Conservation (phyloP, 2,113 vertebrate species). For the Gnathonemus echidnorhynchus region DNA sequence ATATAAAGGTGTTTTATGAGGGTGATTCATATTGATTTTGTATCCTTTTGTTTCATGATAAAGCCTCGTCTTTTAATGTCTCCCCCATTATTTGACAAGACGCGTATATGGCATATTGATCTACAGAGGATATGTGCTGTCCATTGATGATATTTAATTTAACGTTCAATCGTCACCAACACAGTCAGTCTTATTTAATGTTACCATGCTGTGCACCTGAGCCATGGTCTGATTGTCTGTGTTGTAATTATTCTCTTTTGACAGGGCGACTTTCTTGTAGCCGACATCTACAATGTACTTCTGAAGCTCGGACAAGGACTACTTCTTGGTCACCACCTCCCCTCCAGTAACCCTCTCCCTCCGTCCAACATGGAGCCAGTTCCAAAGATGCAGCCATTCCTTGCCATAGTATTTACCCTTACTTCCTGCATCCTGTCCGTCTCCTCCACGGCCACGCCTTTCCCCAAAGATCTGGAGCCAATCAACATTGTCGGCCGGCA, state of each 20-base stretch:
- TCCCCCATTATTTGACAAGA: not conserved
- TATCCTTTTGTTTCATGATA: not conserved
- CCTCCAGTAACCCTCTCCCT: not conserved
- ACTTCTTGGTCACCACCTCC: not conserved
- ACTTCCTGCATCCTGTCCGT: constrained; percentile 31
- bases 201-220: not conserved
- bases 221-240: not conserved
- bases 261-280: not conserved
- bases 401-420: constrained; percentile 20
- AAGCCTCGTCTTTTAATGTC: not conserved
- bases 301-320: constrained; percentile 29
- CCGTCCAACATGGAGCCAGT: not conserved
- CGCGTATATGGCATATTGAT: not conserved
- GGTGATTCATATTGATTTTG: not conserved
- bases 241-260: not conserved
- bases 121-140: not conserved
- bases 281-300: constrained; percentile 29
- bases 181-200: not conserved
- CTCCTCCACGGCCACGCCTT: constrained; percentile 35
- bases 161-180: not conserved
- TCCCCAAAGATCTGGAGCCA: constrained; percentile 58
- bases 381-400: constrained; percentile 10
- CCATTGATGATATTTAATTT: not conserved
- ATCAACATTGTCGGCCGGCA: constrained; percentile 42
- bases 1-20: not conserved